Evolutionary conservation across 1,140 invertebrate species (phyloP).

Genomic region (Uloborus diversus): DNA sequence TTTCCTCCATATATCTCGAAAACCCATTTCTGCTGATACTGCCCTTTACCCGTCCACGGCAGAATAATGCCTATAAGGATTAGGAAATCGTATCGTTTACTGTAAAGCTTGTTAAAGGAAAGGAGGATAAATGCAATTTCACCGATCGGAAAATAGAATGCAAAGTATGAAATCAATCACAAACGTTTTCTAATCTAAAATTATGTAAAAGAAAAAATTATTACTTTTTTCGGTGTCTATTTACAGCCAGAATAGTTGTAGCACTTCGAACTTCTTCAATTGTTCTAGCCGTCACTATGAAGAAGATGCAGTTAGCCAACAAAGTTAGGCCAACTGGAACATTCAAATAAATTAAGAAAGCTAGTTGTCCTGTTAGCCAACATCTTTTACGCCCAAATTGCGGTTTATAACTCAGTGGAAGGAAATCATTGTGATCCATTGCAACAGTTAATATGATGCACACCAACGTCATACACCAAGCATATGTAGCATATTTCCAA

Average conservation of each 20-base stretch:
- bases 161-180: too few relatives aligned
- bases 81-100: too few relatives aligned
- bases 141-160: too few relatives aligned
- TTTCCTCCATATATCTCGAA: too few relatives aligned
- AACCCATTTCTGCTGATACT: too few relatives aligned
- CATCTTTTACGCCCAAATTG: constrained; percentile 56
- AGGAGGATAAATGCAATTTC: too few relatives aligned
- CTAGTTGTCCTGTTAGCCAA: constrained; percentile 55
- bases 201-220: too few relatives aligned
- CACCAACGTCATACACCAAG: constrained; percentile 66
- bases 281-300: constrained; percentile 67
- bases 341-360: constrained; percentile 58
- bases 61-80: too few relatives aligned
- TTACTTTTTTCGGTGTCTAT: constrained; percentile 43
- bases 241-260: constrained; percentile 49
- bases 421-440: constrained; percentile 25
- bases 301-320: constrained; percentile 68
- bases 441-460: constrained; percentile 41
- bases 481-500: constrained; percentile 55
- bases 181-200: too few relatives aligned
- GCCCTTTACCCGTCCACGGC: too few relatives aligned
- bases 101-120: too few relatives aligned
- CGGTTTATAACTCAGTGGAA: constrained; percentile 37
- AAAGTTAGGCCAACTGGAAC: constrained; percentile 64
- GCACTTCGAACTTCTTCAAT: constrained; percentile 60